A percentile compares a stretch with the other conserved stretches of the same genome.
These are phyloP conservation scores for Tringa solitaria DNA, from an alignment of 2,113 vertebrate species.

Conservation along the genomic window DNA sequence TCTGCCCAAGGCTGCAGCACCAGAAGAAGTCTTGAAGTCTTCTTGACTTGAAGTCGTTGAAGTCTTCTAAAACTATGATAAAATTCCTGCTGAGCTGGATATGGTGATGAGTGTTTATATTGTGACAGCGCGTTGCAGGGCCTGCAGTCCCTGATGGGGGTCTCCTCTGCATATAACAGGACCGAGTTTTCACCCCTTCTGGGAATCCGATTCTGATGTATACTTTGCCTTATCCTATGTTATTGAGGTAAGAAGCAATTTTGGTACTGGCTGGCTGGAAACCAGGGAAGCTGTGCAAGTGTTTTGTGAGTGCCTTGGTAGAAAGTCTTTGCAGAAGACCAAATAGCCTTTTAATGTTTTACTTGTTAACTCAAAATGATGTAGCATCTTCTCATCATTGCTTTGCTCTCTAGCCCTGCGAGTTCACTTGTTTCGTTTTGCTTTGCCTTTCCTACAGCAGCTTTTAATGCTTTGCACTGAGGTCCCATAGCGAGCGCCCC, in stretches of 20 bases:
- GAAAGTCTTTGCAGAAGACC: background rate
- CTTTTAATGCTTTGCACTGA: background rate
- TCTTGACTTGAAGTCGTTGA: background rate
- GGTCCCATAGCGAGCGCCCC: background rate
- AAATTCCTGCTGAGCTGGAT: background rate
- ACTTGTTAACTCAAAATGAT: background rate
- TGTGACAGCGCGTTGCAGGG: background rate
- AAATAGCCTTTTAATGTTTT: background rate
- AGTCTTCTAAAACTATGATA: background rate
- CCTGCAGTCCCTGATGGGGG: no score
- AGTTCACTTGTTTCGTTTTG: fast-evolving
- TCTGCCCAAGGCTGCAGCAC: background rate
- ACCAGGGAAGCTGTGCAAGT: background rate
- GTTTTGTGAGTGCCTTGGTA: background rate
- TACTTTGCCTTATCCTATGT: background rate
- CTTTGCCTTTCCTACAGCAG: background rate
- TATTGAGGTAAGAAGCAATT: background rate
- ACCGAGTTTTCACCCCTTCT: background rate
- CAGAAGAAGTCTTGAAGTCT: no score
- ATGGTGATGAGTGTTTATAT: background rate
- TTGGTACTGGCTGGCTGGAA: background rate
- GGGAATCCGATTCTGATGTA: background rate
- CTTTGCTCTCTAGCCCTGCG: background rate
- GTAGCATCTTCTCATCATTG: background rate
- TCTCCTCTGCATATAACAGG: background rate